phyloP scores from a whole-genome alignment of 37 sponge, comb jelly and placozoan genomes.

The Aplysina aerophoba region DNA sequence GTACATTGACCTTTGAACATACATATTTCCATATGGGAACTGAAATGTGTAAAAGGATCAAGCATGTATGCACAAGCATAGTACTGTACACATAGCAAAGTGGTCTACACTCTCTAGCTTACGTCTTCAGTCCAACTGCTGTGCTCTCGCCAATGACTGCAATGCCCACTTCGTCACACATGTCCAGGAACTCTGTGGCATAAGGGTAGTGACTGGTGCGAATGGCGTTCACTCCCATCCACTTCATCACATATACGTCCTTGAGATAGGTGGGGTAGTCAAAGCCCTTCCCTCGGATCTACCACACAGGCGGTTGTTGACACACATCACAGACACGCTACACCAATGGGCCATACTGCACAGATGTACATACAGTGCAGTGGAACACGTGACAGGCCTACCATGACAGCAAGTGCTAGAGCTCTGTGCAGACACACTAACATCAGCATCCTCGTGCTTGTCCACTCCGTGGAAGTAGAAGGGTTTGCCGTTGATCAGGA shows the following conservation, averaged over 20 bases:
- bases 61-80: too few species aligned
- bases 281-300: conserved; percentile 72
- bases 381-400: background rate
- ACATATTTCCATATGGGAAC: too few species aligned
- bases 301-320: background rate
- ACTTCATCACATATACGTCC: conserved; percentile 65
- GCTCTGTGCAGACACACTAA: conserved; percentile 1
- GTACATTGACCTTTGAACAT: too few species aligned
- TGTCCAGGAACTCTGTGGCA: conserved; percentile 65
- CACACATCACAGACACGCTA: background rate
- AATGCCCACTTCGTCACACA: conserved; percentile 66
- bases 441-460: conserved; percentile 79
- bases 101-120: conserved; percentile 56
- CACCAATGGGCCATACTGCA: background rate
- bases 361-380: background rate
- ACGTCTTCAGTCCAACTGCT: conserved; percentile 61
- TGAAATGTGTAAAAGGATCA: too few species aligned
- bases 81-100: too few species aligned
- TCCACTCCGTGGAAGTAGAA: conserved; percentile 71
- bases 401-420: too few species aligned
- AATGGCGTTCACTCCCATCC: conserved; percentile 64
- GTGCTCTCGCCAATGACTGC: conserved; percentile 66
- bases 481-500: conserved; percentile 72
- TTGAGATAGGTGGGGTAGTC: conserved; percentile 65
- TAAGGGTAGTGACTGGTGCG: conserved; percentile 79